Base-by-base conservation (phyloP, 2,888 invertebrate species). In the Spicauda simplicius region DNA sequence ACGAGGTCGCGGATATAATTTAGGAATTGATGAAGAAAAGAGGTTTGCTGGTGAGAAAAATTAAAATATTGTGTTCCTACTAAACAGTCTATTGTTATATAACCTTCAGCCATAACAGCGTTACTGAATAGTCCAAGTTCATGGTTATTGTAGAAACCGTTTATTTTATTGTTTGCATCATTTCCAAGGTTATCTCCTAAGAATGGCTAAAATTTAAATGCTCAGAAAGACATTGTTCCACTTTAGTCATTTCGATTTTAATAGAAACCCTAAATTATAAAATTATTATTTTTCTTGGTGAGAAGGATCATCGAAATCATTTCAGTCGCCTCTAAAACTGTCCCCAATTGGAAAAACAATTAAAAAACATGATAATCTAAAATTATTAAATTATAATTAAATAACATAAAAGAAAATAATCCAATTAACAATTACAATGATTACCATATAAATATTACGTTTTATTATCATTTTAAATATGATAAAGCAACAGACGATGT, bases 1-100 rank as follows among this genome's bases (percentile, higher is more conserved):
- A 8, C 45, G 45, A 41, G 41, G 41, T 45, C n/a, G 45, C n/a
- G 45, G 45, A 45, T 45, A 45, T n/a, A 45, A 45, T 45, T 45
- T 45, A 45, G 45, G n/a, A 45, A 45, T n/a, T n/a, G n/a, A 45
- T n/a, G 11, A 45, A 45, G n/a, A n/a, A 45, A 45, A 45, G 14
- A 10, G 2, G 2, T 45, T n/a, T 45, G 8, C n/a, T 45, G 6
- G 6, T 45, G 14, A 45, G 45, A 45, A 45, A n/a, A n/a, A 12
- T 45, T 45, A 4, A 45, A 33, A 45, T n/a, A 2, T 45, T 45
- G 45, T n/a, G n/a, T 45, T 6, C 45, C 11, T 5, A 14, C n/a
- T 45, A 45, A 45, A 6, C 16, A 45, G 45, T n/a, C 45, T 45
- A 45, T 45, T 45, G 45, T 45, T 45, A 45, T 11, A 7, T n/a